Evolutionary conservation across 2,888 invertebrate species (phyloP), one percentile per base, ranked within the genome.

Genomic region (Microchrysa polita): DNA sequence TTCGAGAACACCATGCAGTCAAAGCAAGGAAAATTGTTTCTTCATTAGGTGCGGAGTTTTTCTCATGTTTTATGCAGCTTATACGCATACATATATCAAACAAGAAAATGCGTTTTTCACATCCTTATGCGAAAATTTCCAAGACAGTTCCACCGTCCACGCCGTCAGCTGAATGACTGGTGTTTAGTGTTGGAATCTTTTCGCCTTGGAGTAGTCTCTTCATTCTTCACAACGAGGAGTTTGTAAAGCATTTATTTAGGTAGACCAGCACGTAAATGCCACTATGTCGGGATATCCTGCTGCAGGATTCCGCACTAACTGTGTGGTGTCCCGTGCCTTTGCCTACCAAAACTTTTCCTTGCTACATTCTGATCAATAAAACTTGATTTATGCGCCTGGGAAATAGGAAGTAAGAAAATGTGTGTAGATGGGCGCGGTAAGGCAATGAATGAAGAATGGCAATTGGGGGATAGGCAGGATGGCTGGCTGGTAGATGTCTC

Each of bases 371-470:
- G 69, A 69, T 69, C 57, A 69, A 69, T 69, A 69, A 69, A 69
- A 69, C 69, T 55, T 69, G 69, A 69, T 69, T 69, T 69, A 57
- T 69, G 61, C 61, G 61, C 61, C 61, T 61, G 61, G 61, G 61
- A 61, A 61, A 61, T 61, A 61, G 61, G 61, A 61, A 61, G 40
- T 61, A 61, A 61, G 61, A 61, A n/a, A 61, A 61, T 61, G 40
- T 61, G 40, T 61, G 12, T 40, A 61, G 5, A 23, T 18, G 55
- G 23, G 14, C 5, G 5, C 40, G 12, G 61, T 22, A n/a, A 61
- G n/a, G 20, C 55, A 61, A n/a, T 40, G 40, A n/a, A n/a, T 48
- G 40, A 2, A 40, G 16, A 40, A 27, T 14, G 23, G 14, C 27
- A n/a, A n/a, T n/a, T n/a, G n/a, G n/a, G n/a, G 57, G 12, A 14